Conservation (phyloP, 2,888 invertebrate genomes). For the Lasioglossum pauxillum region DNA sequence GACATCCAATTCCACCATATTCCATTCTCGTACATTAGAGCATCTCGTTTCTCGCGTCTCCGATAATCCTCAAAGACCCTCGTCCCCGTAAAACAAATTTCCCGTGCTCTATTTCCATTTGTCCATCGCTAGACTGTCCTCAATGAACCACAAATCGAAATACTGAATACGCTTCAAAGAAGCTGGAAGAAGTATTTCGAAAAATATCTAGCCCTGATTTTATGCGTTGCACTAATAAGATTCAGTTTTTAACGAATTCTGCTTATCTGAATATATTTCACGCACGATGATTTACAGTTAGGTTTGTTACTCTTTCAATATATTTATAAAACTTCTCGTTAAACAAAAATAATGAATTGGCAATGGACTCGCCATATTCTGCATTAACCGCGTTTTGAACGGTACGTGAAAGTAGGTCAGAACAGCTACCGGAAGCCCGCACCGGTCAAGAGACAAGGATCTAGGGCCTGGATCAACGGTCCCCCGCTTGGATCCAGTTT, state of each 20-base stretch:
- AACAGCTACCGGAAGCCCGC: neutral
- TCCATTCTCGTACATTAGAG: neutral
- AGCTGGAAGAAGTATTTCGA: neutral
- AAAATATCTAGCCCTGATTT: neutral
- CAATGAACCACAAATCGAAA: neutral
- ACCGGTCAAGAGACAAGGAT: conserved; percentile 23
- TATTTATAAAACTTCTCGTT: neutral
- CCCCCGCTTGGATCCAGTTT: conserved; percentile 69
- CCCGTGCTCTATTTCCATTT: conserved; percentile 5
- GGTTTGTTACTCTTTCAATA: neutral
- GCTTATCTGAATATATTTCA: neutral
- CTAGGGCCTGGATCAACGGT: conserved; percentile 4
- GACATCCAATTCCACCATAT: neutral
- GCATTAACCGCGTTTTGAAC: neutral
- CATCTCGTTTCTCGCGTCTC: neutral
- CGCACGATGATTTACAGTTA: neutral
- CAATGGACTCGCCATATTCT: neutral
- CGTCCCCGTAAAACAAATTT: conserved; percentile 17
- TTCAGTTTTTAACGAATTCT: neutral
- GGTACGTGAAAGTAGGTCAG: neutral
- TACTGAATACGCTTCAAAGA: neutral
- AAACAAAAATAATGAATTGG: neutral
- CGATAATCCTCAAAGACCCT: neutral
- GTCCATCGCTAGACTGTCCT: conserved; percentile 7
- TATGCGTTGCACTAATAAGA: neutral